Conservation (phyloP, 2,888 invertebrate genomes). For the Vannuccia rotundouncinata region DNA sequence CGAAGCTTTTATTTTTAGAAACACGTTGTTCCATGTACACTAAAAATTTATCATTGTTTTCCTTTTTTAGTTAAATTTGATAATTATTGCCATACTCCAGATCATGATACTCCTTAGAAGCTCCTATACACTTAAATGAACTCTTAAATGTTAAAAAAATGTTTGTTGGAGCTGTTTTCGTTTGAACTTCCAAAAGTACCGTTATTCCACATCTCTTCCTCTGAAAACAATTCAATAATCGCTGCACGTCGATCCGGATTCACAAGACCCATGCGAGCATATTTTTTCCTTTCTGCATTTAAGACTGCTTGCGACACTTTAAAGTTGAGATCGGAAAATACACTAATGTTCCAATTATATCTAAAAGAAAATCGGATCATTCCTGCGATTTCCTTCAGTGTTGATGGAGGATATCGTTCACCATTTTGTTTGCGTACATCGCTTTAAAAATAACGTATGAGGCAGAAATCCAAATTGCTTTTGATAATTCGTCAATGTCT, state of each 20-base stretch:
- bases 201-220: not conserved
- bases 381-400: not conserved
- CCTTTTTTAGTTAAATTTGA: not conserved
- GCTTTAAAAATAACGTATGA: not conserved
- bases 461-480: not conserved
- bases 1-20: not conserved
- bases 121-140: not conserved
- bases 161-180: not conserved
- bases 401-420: not conserved
- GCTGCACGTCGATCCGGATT: not conserved
- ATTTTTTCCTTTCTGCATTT: not conserved
- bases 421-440: not conserved
- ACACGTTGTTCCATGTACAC: not conserved
- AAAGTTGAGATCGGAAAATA: not conserved
- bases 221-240: not conserved
- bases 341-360: not conserved
- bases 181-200: not conserved
- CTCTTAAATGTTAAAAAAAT: not conserved
- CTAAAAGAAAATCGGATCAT: not conserved
- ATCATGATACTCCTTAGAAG: not conserved
- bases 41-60: not conserved
- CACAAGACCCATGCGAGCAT: not conserved
- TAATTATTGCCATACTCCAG: too few species aligned
- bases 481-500: not conserved
- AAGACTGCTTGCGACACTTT: not conserved